A percentile compares a stretch with the other conserved stretches of the same genome.
phyloP scores from a whole-genome alignment of 2,888 invertebrate genomes.

The Ectemnius lituratus region DNA sequence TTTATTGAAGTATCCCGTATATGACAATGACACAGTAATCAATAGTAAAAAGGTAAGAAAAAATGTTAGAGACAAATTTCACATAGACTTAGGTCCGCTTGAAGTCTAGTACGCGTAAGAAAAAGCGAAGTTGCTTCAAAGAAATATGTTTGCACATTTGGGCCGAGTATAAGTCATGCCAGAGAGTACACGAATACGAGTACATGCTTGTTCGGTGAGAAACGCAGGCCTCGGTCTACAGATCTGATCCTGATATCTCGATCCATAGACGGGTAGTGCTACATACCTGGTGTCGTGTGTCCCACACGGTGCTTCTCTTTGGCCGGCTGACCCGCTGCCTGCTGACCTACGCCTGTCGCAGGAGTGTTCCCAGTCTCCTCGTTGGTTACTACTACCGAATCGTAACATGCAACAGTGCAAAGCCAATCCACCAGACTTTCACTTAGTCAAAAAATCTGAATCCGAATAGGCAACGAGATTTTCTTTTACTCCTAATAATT shows the following conservation, averaged over 20 bases:
- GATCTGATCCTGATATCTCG: constrained; percentile 26
- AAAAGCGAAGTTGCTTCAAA: neutral
- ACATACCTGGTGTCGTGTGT: constrained; percentile 76
- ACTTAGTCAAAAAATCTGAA: constrained; percentile 67
- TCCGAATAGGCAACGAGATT: constrained; percentile 42
- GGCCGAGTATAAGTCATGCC: constrained; percentile 24
- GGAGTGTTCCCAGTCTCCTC: constrained; percentile 77
- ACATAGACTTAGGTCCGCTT: no score
- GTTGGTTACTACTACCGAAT: constrained; percentile 77
- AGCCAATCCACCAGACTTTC: constrained; percentile 76
- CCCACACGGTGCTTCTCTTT: constrained; percentile 80
- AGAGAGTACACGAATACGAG: constrained; percentile 16
- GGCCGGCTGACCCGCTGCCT: constrained; percentile 80
- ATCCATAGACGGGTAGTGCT: constrained; percentile 50
- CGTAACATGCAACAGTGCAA: constrained; percentile 78
- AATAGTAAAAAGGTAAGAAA: no score
- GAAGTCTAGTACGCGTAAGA: neutral
- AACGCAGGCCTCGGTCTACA: constrained; percentile 28
- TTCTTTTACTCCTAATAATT: no score
- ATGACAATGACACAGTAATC: neutral
- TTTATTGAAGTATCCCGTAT: constrained; percentile 37
- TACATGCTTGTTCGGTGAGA: constrained; percentile 47
- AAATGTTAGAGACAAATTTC: no score
- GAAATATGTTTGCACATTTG: neutral
- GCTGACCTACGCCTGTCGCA: constrained; percentile 78